Conservation (phyloP, 1,140 invertebrate genomes). For the Wasmannia auropunctata region DNA sequence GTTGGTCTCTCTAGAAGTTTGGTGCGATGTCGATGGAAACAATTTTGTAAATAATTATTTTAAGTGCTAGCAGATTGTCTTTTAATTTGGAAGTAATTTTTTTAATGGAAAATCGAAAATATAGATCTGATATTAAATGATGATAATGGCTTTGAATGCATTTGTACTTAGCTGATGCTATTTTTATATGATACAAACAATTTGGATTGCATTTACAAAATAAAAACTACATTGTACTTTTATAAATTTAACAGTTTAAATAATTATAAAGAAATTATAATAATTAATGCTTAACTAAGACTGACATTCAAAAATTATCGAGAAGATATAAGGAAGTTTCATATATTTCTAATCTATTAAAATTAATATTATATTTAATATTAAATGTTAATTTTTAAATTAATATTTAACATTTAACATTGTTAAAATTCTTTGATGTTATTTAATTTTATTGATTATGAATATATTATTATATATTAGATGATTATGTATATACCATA, state of each 20-base stretch:
- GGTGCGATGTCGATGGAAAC: conserved; percentile 9
- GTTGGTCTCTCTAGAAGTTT: neutral
- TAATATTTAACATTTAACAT: no score
- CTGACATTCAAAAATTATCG: neutral
- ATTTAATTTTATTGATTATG: no score
- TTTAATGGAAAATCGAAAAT: neutral
- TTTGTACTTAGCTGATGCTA: neutral
- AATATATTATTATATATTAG: neutral
- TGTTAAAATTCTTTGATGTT: no score
- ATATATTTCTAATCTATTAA: conserved; percentile 35
- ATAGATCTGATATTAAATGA: conserved; percentile 16
- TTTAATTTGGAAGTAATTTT: neutral
- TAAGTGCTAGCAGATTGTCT: neutral
- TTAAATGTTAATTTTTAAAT: no score
- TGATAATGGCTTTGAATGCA: neutral
- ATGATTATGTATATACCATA: neutral
- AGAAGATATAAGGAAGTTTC: neutral
- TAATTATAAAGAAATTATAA: conserved; percentile 1
- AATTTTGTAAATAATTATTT: conserved; percentile 52
- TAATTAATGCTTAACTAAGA: neutral
- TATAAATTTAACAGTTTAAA: neutral
- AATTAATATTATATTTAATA: neutral
- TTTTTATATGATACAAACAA: neutral
- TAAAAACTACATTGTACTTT: neutral
- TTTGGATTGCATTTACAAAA: neutral